Percentiles rank a stretch among this genome's conserved stretches.
Conservation (phyloP, 1,140 invertebrate genomes). For the Dysdera silvatica region DNA sequence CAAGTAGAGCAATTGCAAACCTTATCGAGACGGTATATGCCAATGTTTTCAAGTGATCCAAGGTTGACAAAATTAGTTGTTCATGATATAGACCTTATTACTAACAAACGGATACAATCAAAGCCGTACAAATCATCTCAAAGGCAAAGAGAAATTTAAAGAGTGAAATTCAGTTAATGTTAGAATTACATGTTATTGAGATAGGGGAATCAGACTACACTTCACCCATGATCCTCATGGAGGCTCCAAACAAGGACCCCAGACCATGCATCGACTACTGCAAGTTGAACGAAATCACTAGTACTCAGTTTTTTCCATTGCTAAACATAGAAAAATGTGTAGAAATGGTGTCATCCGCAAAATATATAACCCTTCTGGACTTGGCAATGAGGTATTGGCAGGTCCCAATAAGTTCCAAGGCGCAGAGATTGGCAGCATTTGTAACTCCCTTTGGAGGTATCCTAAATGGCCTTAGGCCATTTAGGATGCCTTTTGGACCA, state of each 20-base stretch:
- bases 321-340: constrained; percentile 10
- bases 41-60: too few species aligned
- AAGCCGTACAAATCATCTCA: too few species aligned
- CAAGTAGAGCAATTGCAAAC: too few species aligned
- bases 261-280: not conserved
- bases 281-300: not conserved
- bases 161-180: not conserved
- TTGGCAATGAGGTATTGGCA: constrained; percentile 7
- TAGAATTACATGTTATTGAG: not conserved
- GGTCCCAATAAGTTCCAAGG: not conserved
- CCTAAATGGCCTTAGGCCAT: too few species aligned
- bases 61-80: too few species aligned
- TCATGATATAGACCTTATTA: too few species aligned
- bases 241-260: constrained; percentile 1
- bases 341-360: not conserved
- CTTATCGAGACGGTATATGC: too few species aligned
- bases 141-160: constrained; percentile 1
- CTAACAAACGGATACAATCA: too few species aligned
- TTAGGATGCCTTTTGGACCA: too few species aligned
- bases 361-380: not conserved
- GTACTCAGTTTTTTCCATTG: not conserved
- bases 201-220: not conserved
- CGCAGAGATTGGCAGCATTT: not conserved
- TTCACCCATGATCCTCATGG: not conserved
- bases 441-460: not conserved